These are phyloP conservation scores for Punctoribates punctum DNA, from an alignment of 2,888 invertebrate genomes.

Conservation along the genomic window DNA sequence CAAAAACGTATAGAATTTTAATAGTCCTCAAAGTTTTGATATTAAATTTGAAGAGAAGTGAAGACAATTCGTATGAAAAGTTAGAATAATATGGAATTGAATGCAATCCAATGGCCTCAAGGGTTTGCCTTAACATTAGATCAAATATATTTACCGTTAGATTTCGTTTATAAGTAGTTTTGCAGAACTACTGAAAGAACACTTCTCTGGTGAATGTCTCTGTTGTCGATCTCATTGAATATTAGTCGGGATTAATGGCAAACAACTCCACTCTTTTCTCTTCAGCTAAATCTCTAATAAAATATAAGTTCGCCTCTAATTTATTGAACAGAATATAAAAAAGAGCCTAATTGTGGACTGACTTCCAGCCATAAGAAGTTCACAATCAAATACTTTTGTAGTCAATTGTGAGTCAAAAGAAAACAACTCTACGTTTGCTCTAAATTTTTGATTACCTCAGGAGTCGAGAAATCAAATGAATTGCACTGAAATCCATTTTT, in stretches of 20 bases:
- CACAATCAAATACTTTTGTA: not conserved
- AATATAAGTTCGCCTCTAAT: not conserved
- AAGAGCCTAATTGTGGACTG: not conserved
- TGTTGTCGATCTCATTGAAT: not conserved
- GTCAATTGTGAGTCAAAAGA: too few relatives aligned
- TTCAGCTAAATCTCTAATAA: not conserved
- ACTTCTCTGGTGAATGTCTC: not conserved
- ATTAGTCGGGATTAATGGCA: conserved; percentile 18
- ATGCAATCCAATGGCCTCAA: conserved; percentile 22
- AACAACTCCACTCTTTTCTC: not conserved
- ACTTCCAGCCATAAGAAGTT: not conserved
- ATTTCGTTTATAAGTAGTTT: conserved; percentile 20
- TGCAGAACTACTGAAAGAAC: not conserved
- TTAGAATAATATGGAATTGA: conserved; percentile 6
- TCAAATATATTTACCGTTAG: conserved; percentile 22
- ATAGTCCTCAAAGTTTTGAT: not conserved
- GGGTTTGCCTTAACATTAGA: conserved; percentile 23
- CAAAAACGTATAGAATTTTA: too few relatives aligned
- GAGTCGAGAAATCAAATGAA: not conserved
- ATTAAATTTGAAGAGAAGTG: not conserved
- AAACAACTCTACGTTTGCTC: not conserved
- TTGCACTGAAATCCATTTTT: not conserved
- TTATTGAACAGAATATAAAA: not conserved
- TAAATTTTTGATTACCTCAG: not conserved
- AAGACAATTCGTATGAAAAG: not conserved